Conservation (phyloP, 2,113 vertebrate species). For the Notarius quadriscutis region DNA sequence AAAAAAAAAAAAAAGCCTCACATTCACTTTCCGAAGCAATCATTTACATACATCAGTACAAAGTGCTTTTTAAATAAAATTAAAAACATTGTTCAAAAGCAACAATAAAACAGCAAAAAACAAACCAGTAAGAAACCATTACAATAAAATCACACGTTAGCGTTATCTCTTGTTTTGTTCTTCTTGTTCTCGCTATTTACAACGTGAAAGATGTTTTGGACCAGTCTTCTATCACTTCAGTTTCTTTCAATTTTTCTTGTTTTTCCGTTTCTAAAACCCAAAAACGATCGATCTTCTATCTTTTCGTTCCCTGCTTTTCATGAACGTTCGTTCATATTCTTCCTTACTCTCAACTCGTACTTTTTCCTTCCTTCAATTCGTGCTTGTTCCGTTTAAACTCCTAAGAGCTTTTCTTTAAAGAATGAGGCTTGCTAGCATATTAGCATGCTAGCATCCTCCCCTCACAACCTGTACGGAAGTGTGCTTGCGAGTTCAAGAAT, state of each 20-base stretch:
- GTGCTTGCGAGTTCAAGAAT: constrained; percentile 16
- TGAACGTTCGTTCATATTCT: constrained; percentile 3
- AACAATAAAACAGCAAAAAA: constrained; percentile 1
- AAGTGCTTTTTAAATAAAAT: constrained; percentile 73
- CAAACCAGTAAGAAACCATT: neutral
- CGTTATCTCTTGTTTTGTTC: neutral
- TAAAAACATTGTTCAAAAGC: constrained; percentile 41
- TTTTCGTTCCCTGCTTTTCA: neutral
- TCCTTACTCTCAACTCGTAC: constrained; percentile 1
- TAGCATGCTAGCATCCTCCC: constrained; percentile 32
- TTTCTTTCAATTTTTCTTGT: neutral
- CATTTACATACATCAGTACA: constrained; percentile 51
- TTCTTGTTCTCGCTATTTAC: neutral
- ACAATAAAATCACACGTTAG: constrained; percentile 26
- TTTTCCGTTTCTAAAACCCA: neutral
- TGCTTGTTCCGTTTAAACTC: neutral
- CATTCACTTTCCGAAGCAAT: constrained; percentile 33
- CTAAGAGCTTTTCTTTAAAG: constrained; percentile 21
- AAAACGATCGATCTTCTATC: neutral
- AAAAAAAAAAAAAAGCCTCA: neutral
- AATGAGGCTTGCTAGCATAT: constrained; percentile 34
- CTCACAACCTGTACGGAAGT: constrained; percentile 49
- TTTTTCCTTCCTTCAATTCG: neutral
- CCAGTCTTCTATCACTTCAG: neutral
- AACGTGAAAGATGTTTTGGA: neutral